Base-by-base conservation (phyloP, 1,140 invertebrate species). In the Cyclargus thomasi region DNA sequence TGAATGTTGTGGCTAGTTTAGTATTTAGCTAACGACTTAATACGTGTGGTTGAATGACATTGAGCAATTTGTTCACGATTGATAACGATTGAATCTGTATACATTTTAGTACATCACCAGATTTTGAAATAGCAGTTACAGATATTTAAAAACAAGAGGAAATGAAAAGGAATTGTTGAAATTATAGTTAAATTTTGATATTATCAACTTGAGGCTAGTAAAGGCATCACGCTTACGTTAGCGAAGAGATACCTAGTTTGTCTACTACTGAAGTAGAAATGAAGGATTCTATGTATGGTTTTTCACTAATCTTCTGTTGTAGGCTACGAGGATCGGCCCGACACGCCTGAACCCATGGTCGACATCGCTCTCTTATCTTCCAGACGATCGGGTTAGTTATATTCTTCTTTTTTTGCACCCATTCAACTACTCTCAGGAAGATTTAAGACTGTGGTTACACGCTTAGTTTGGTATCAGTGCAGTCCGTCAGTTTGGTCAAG, bases 341-440 rank as follows among this genome's bases (percentile, higher is more conserved):
- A 20, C 55, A 22, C 55, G 6, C 55, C 55, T 1, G 55, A 59
- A 21, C 55, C 55, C 53, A 53, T 65, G 36, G 16, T 64, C 39
- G 63, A 62, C 35, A n/a, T 62, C 64, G 64, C 53, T 55, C 47
- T 63, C 57, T 17, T 62, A 20, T 8, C 18, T 18, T 11, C 18
- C 18, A 59, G 18, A 20, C 17, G 18, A 11, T 59, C 55, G 55
- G 55, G 55, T 59, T 21, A 59, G 55, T 59, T 59, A 17, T 6
- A 21, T 20, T 59, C 18, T 22, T 20, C 17, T 55, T 17, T 1
- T n/a, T 6, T 55, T 55, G 16, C 17, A 55, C n/a, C n/a, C n/a
- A 29, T 29, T 3, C 2, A 6, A 29, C 23, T 29, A 29, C 23
- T 29, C 23, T 29, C 23, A 29, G 23, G 6, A 6, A 29, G 23